Conservation (phyloP, 2,888 invertebrate genomes). For the Eristalis intricaria region DNA sequence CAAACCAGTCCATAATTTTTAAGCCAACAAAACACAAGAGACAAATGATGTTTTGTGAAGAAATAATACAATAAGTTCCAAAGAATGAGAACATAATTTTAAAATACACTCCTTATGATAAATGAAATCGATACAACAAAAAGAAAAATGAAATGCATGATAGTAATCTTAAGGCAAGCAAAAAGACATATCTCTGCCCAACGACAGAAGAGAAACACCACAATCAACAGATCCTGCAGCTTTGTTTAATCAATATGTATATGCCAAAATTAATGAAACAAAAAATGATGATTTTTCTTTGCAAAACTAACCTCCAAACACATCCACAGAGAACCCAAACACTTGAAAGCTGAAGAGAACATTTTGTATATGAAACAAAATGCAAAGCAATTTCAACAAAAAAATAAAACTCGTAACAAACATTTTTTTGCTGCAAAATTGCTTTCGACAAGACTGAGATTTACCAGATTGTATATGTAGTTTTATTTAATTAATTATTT, state of each 20-base stretch:
- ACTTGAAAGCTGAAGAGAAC: constrained; percentile 16
- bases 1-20: constrained; percentile 69
- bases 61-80: constrained; percentile 58
- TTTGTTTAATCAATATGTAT: constrained; percentile 36
- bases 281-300: constrained; percentile 34
- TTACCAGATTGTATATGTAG: constrained; percentile 72
- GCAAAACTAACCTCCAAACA: constrained; percentile 38
- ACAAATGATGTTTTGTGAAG: constrained; percentile 12
- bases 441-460: constrained; percentile 74
- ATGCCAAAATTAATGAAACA: constrained; percentile 11
- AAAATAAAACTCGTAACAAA: constrained; percentile 44
- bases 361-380: constrained; percentile 48
- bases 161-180: constrained; percentile 23
- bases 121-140: not conserved
- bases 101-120: constrained; percentile 20
- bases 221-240: constrained; percentile 54
- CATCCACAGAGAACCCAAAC: constrained; percentile 19
- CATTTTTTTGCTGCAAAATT: constrained; percentile 68
- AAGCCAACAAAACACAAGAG: constrained; percentile 28
- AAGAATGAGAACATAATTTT: constrained; percentile 70
- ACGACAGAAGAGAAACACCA: too few species aligned
- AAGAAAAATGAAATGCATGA: too few species aligned
- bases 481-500: constrained; percentile 65
- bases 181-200: constrained; percentile 42
- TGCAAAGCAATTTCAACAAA: constrained; percentile 63